Evolutionary conservation across 2,888 invertebrate genomes (phyloP).

Genomic region (Arctia plantaginis): DNA sequence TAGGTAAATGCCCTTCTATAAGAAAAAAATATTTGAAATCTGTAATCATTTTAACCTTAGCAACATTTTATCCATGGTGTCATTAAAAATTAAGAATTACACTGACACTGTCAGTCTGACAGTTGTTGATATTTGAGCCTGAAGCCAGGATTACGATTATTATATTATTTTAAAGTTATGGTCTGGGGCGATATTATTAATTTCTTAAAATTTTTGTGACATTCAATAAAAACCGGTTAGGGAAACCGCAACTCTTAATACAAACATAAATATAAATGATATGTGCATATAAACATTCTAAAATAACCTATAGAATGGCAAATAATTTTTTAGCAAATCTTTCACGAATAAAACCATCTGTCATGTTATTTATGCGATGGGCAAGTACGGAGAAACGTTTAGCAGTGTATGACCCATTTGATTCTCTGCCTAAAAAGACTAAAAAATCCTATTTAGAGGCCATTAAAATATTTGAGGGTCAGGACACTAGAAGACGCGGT

Average conservation of each 20-base stretch:
- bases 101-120: neutral
- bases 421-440: constrained; percentile 84
- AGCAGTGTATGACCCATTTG: constrained; percentile 80
- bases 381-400: constrained; percentile 75
- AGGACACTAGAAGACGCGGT: constrained; percentile 90
- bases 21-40: no score
- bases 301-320: constrained; percentile 70
- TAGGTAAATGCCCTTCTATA: no score
- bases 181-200: neutral
- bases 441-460: constrained; percentile 90
- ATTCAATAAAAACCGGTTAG: neutral
- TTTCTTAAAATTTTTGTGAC: neutral
- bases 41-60: no score
- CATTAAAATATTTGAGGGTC: constrained; percentile 90
- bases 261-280: neutral
- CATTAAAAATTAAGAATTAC: neutral
- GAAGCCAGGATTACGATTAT: neutral
- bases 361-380: constrained; percentile 69
- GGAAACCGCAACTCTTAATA: neutral
- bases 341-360: constrained; percentile 61
- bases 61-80: no score
- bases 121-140: neutral
- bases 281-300: constrained; percentile 5
- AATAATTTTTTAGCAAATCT: constrained; percentile 70
- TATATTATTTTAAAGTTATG: neutral